Evolutionary conservation across 2,113 vertebrate species (phyloP).

Genomic region (Saccopteryx leptura): DNA sequence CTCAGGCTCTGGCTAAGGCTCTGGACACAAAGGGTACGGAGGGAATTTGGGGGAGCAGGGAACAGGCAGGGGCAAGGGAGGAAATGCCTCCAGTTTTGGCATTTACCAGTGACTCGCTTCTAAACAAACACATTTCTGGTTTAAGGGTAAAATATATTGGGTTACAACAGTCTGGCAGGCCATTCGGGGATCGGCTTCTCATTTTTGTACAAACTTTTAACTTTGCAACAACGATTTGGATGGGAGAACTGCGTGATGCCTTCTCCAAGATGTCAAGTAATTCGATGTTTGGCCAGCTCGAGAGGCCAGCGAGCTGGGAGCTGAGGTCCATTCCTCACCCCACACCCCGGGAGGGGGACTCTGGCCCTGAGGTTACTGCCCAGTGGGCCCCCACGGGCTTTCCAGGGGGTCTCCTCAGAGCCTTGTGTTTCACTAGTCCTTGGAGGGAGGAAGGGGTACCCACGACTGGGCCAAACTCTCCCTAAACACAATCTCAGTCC

Average conservation of each 20-base stretch:
- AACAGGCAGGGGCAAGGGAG: slow-evolving; percentile 65
- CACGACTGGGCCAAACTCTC: background rate
- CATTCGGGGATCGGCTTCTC: slow-evolving; percentile 73
- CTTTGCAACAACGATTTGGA: slow-evolving; percentile 78
- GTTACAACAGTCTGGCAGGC: slow-evolving; percentile 81
- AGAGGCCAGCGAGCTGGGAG: slow-evolving; percentile 63
- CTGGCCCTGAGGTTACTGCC: background rate
- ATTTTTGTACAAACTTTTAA: slow-evolving; percentile 78
- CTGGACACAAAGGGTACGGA: slow-evolving; percentile 37
- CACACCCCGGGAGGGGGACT: background rate
- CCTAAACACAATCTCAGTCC: background rate
- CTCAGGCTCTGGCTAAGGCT: slow-evolving; percentile 64
- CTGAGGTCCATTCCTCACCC: background rate
- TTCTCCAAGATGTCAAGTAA: slow-evolving; percentile 74
- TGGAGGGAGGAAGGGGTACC: too few relatives aligned
- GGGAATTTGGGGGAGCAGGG: slow-evolving; percentile 65
- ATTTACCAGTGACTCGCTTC: slow-evolving; percentile 83
- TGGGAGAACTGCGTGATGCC: slow-evolving; percentile 53
- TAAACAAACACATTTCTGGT: slow-evolving; percentile 83
- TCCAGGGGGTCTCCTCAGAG: background rate
- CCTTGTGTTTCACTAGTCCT: background rate
- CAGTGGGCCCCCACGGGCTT: background rate
- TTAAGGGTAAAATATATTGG: slow-evolving; percentile 85
- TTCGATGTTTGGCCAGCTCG: slow-evolving; percentile 49
- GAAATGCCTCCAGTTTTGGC: slow-evolving; percentile 80